Evolutionary conservation across 2,113 vertebrate species (phyloP).

Genomic region (Sylvilagus bachmani): DNA sequence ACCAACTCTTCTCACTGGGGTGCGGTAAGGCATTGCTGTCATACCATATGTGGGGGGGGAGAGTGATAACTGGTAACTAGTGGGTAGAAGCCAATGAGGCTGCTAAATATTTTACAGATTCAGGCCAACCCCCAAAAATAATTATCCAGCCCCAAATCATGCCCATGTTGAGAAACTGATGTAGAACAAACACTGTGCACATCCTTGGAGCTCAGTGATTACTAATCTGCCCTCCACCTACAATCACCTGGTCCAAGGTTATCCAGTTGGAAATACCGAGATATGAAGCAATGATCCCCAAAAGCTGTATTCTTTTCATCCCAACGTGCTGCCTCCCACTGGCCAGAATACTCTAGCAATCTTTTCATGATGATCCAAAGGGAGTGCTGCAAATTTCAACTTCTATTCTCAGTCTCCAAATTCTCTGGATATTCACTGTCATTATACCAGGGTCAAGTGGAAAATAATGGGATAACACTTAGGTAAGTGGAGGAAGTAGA

Average conservation of each 20-base stretch:
- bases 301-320: neutral
- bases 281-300: neutral
- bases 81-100: neutral
- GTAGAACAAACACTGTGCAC: neutral
- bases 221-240: neutral
- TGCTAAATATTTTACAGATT: neutral
- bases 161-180: neutral
- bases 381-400: neutral
- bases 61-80: neutral
- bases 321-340: neutral
- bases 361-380: neutral
- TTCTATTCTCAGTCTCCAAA: neutral
- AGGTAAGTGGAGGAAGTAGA: neutral
- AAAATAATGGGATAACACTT: neutral
- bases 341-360: neutral
- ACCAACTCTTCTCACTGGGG: neutral
- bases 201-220: neutral
- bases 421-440: neutral
- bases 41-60: neutral
- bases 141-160: neutral
- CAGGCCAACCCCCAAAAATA: neutral
- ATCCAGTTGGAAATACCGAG: neutral
- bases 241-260: rapidly evolving
- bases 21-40: neutral
- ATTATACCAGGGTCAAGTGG: neutral